A percentile compares a stretch with the other conserved stretches of the same genome.
These are phyloP conservation scores for Sparidentex hasta DNA, from an alignment of 2,797 vertebrate genomes.

Conservation along the genomic window DNA sequence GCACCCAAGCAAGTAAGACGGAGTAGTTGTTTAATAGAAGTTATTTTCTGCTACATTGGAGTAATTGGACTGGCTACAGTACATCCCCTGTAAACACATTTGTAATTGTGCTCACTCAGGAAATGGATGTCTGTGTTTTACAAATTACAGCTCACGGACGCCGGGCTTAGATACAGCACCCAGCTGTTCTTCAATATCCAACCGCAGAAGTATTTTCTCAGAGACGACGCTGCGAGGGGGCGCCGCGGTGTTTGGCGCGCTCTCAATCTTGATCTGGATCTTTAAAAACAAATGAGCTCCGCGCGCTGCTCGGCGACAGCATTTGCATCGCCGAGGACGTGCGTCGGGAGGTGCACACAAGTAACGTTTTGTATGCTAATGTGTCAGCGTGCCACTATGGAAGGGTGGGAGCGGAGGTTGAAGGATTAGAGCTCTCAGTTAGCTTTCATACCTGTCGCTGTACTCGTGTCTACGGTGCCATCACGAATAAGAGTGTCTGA, in stretches of 20 bases:
- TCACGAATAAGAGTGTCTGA: not conserved
- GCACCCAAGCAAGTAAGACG: slow-evolving; percentile 51
- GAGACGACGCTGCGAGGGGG: not conserved
- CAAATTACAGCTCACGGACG: slow-evolving; percentile 42
- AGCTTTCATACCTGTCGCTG: slow-evolving; percentile 7
- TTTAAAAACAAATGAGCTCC: slow-evolving; percentile 24
- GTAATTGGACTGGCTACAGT: slow-evolving; percentile 65
- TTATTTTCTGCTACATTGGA: slow-evolving; percentile 70
- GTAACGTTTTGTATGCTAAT: slow-evolving; percentile 1
- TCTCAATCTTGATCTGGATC: slow-evolving; percentile 26
- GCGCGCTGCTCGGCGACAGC: slow-evolving; percentile 10
- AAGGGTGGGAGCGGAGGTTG: not conserved
- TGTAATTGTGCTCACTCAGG: slow-evolving; percentile 59
- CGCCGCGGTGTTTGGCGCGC: not conserved
- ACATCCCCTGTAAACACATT: slow-evolving; percentile 64
- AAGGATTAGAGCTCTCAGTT: slow-evolving; percentile 22
- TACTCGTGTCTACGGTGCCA: not conserved
- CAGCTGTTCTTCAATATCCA: slow-evolving; percentile 32
- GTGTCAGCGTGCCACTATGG: slow-evolving; percentile 2
- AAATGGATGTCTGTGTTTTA: slow-evolving; percentile 56
- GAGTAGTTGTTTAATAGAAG: slow-evolving; percentile 56
- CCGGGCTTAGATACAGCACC: slow-evolving; percentile 23
- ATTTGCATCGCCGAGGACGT: slow-evolving; percentile 33
- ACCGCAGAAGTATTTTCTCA: not conserved
- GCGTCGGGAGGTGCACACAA: not conserved